phyloP scores from a whole-genome alignment of 2,797 vertebrate genomes.

The Coreius guichenoti region DNA sequence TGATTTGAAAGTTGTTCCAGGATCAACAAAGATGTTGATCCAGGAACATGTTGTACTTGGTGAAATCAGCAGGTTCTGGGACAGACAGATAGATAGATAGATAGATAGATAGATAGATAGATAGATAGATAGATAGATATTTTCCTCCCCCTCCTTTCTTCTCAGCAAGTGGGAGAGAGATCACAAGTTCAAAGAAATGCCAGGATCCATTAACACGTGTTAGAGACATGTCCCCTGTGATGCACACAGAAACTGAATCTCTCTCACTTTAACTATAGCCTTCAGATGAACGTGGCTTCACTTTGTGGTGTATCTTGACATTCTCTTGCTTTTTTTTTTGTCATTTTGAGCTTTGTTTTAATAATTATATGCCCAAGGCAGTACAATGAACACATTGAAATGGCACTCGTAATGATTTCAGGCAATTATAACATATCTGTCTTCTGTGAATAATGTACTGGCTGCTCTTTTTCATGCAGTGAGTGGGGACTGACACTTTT shows the following conservation, averaged over 20 bases:
- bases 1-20: no score
- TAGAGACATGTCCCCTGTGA: conserved; percentile 35
- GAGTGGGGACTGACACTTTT: neutral
- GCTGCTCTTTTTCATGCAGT: neutral
- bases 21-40: no score
- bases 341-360: neutral
- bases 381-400: conserved; percentile 28
- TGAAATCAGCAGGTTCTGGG: no score
- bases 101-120: no score
- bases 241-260: conserved; percentile 26
- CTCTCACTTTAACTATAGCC: conserved; percentile 24
- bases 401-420: neutral
- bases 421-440: neutral
- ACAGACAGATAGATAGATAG: no score
- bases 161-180: conserved; percentile 42
- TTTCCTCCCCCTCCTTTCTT: conserved; percentile 6
- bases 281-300: neutral
- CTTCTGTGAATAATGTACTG: neutral
- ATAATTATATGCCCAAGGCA: neutral
- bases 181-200: conserved; percentile 56
- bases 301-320: conserved; percentile 1
- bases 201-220: conserved; percentile 52
- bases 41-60: no score
- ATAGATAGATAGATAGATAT: no score
- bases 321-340: neutral